Percentiles rank a stretch among this genome's conserved stretches.
Conservation (phyloP, 53 echinoderm and acorn worm species). For the Crossaster papposus region DNA sequence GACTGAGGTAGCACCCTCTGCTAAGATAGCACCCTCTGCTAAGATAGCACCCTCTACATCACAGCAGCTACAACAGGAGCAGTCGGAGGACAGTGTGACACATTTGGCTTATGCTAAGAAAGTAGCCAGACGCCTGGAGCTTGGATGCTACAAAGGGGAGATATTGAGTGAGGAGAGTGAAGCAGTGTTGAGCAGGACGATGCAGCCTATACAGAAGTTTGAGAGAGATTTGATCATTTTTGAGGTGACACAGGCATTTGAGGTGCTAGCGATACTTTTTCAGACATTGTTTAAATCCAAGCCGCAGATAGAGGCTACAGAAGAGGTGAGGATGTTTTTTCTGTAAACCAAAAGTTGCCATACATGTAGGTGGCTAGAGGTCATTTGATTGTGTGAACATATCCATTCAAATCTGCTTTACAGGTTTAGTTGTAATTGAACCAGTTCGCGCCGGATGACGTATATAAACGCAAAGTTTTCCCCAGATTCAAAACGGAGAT, state of each 20-base stretch:
- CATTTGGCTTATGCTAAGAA: constrained; percentile 20
- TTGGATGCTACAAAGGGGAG: constrained; percentile 59
- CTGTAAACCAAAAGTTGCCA: too few species aligned
- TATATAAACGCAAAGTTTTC: too few species aligned
- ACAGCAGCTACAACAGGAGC: neutral
- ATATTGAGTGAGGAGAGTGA: constrained; percentile 60
- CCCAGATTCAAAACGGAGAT: too few species aligned
- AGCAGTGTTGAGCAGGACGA: constrained; percentile 23
- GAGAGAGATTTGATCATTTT: constrained; percentile 71
- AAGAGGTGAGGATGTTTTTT: constrained; percentile 29
- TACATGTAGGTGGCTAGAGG: too few species aligned
- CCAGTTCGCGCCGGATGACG: too few species aligned
- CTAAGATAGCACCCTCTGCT: constrained; percentile 8
- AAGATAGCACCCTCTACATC: neutral
- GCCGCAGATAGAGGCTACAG: constrained; percentile 42
- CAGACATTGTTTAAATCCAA: constrained; percentile 26
- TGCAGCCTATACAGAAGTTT: constrained; percentile 55
- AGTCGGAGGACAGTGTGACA: neutral
- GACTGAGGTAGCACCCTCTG: neutral
- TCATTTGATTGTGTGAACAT: too few species aligned
- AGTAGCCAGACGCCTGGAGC: constrained; percentile 47
- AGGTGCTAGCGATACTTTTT: constrained; percentile 50
- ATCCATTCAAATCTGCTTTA: too few species aligned
- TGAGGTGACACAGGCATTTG: constrained; percentile 66
- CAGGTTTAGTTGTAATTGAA: too few species aligned